Conservation (phyloP, 2,888 invertebrate species). For the Baccha elongata region DNA sequence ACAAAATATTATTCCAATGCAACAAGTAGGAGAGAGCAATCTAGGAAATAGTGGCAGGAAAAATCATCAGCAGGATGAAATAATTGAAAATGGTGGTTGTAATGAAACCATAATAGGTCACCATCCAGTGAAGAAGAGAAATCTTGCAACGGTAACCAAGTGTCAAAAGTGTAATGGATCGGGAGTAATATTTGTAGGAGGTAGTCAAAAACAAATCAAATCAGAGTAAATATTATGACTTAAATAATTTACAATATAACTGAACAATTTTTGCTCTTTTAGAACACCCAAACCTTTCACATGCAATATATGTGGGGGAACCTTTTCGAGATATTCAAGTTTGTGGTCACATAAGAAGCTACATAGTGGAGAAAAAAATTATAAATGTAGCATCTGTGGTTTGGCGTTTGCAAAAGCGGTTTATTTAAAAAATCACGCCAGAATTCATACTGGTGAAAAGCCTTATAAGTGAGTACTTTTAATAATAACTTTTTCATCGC, state of each 20-base stretch:
- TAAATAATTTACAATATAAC: background rate
- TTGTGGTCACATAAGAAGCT: conserved; percentile 95
- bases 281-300: conserved; percentile 91
- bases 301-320: conserved; percentile 93
- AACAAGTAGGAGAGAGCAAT: conserved; percentile 66
- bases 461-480: conserved; percentile 90
- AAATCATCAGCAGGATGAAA: conserved; percentile 49
- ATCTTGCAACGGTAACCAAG: conserved; percentile 90
- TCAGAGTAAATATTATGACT: conserved; percentile 78
- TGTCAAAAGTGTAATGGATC: conserved; percentile 95
- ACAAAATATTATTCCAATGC: conserved; percentile 83
- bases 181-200: conserved; percentile 86
- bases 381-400: conserved; percentile 94
- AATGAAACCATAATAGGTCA: conserved; percentile 82
- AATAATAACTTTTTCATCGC: too few relatives aligned
- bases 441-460: conserved; percentile 93
- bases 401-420: conserved; percentile 94
- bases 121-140: conserved; percentile 93
- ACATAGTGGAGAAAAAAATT: conserved; percentile 91
- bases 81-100: conserved; percentile 40
- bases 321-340: conserved; percentile 92
- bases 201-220: conserved; percentile 77
- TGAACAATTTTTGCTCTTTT: conserved; percentile 59
- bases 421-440: conserved; percentile 94
- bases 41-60: conserved; percentile 66